Evolutionary conservation across 1,140 invertebrate species (phyloP), one percentile per base, ranked within the genome.

Genomic region (Drosophila nasuta): DNA sequence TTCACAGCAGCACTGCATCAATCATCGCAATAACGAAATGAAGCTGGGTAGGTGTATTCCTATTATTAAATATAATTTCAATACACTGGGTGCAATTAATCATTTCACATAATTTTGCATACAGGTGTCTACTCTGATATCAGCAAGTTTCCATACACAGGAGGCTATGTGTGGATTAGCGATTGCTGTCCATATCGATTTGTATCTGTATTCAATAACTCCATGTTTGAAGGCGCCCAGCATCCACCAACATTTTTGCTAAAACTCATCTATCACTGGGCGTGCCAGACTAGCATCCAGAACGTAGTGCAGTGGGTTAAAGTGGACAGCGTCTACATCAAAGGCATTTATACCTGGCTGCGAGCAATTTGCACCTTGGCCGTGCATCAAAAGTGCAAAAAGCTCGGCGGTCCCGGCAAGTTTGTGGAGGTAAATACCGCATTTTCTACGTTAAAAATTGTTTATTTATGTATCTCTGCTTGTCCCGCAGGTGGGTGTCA

Each of bases 251-350:
- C 95, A 11, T 95, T 96, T 10, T 93, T 97, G 3, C 89, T 97
- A 0, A 98, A 98, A 88, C 93, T 98, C 0, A 95, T 98, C 28
- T 98, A 98, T 91, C 97, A 98, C 91, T 98, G 97, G 97, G 94
- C 96, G 0, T 97, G 97, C 87, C 97, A 98, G 82, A 98, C 97
- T 1, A 96, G 96, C 64, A 96, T 97, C 8, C 95, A 96, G 80
- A 98, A 97, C 89, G 96, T 98, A 8, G 94, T 97, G 0, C 96
- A 96, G 49, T 98, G 97, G 97, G 95, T 97, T 0, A 97, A 97
- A 93, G 96, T 96, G 1, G 95, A 96, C 52, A 96, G 96, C 80
- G 91, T 95, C 6, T 96, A 96, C 81, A 94, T 96, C 0, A 96
- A 96, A 90, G 95, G 95, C 10, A 95, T 97, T 70, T 97, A 96